Conservation (phyloP, 1,140 invertebrate genomes). For the Panulirus ornatus region DNA sequence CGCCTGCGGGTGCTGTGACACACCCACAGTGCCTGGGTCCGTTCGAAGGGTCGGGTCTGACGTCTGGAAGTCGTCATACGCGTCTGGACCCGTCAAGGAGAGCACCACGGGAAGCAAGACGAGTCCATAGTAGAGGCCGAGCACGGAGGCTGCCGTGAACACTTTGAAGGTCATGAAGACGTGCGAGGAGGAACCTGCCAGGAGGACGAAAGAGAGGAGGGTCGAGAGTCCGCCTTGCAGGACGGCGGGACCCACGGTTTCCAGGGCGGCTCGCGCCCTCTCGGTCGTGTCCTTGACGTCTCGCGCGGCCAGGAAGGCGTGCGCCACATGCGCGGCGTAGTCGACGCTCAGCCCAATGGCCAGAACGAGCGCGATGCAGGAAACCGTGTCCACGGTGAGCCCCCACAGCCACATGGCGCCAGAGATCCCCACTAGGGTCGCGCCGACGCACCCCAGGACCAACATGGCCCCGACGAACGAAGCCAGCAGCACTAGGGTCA, state of each 20-base stretch:
- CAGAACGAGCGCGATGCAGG: slow-evolving; percentile 81
- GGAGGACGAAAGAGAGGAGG: slow-evolving; percentile 80
- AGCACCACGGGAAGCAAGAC: slow-evolving; percentile 81
- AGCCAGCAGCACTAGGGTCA: slow-evolving; percentile 81
- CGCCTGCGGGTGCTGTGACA: neutral
- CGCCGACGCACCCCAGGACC: slow-evolving; percentile 80
- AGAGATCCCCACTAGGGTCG: slow-evolving; percentile 81
- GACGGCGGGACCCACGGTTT: slow-evolving; percentile 80
- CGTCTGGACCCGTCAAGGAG: slow-evolving; percentile 80
- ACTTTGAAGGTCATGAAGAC: slow-evolving; percentile 82
- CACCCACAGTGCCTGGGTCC: neutral
- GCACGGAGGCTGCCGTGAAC: slow-evolving; percentile 81
- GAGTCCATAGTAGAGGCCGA: slow-evolving; percentile 82
- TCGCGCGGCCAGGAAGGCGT: slow-evolving; percentile 80
- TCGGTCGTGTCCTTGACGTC: slow-evolving; percentile 79
- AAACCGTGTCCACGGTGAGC: slow-evolving; percentile 82
- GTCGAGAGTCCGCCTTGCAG: slow-evolving; percentile 81
- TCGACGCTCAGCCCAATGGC: slow-evolving; percentile 81
- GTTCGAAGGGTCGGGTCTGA: neutral
- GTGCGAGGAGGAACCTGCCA: slow-evolving; percentile 80
- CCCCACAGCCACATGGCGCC: slow-evolving; percentile 82
- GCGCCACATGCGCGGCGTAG: slow-evolving; percentile 82
- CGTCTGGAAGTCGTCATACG: slow-evolving; percentile 73
- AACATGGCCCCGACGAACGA: slow-evolving; percentile 80
- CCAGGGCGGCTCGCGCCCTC: slow-evolving; percentile 78